phyloP scores from a whole-genome alignment of 2,888 invertebrate genomes.

The Petrolisthes cinctipes region DNA sequence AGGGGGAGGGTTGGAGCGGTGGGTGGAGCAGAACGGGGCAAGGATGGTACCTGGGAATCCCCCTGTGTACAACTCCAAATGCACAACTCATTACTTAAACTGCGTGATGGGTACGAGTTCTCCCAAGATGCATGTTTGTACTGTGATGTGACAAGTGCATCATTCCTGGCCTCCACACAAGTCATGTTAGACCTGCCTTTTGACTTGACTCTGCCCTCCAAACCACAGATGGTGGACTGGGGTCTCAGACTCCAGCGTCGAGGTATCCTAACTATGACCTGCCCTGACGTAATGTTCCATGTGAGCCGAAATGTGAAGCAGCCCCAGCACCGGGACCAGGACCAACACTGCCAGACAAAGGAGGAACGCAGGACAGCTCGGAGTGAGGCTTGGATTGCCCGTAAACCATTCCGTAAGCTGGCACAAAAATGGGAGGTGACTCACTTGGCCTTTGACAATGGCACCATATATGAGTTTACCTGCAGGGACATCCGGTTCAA shows the following conservation, averaged over 20 bases:
- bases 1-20: constrained; percentile 49
- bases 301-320: constrained; percentile 24
- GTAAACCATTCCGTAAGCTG: constrained; percentile 54
- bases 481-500: constrained; percentile 58
- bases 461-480: constrained; percentile 51
- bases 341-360: constrained; percentile 47
- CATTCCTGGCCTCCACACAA: constrained; percentile 53
- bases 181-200: constrained; percentile 45
- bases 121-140: constrained; percentile 58
- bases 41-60: constrained; percentile 61
- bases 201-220: constrained; percentile 47
- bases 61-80: constrained; percentile 47
- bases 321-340: constrained; percentile 19
- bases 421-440: constrained; percentile 60
- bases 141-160: constrained; percentile 57
- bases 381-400: constrained; percentile 40
- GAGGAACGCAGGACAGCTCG: constrained; percentile 53
- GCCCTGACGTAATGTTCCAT: constrained; percentile 63
- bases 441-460: constrained; percentile 46
- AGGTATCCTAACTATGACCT: constrained; percentile 56
- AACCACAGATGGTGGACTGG: constrained; percentile 52
- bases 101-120: constrained; percentile 55
- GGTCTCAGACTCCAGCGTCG: constrained; percentile 50
- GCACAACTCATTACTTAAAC: constrained; percentile 42
- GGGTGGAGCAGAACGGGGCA: constrained; percentile 58